Percentiles rank a stretch among this genome's conserved stretches.
These are phyloP conservation scores for Hippasteria phrygiana DNA, from an alignment of 53 echinoderm and acorn worm genomes.

Conservation along the genomic window DNA sequence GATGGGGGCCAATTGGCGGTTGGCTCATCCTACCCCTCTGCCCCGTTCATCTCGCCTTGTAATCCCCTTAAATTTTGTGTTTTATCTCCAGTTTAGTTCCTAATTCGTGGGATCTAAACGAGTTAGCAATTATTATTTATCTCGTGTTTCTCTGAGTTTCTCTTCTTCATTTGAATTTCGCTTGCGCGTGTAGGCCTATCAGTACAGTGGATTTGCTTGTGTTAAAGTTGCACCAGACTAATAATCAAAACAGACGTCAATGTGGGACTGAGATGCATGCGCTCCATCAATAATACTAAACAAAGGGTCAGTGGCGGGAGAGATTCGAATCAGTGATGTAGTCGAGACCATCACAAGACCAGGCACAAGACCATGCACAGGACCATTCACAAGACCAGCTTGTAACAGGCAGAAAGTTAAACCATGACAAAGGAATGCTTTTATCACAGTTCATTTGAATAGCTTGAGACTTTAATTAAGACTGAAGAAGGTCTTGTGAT, in stretches of 20 bases:
- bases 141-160: neutral
- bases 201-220: no score
- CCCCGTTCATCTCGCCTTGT: neutral
- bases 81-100: neutral
- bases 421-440: no score
- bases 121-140: conserved; percentile 31
- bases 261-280: conserved; percentile 14
- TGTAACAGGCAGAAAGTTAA: no score
- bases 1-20: no score
- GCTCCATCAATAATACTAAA: neutral
- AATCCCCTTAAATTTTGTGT: neutral
- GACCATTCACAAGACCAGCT: no score
- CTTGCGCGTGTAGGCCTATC: no score
- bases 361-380: no score
- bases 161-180: neutral
- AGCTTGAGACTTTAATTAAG: no score
- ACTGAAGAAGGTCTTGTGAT: no score
- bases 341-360: no score
- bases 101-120: conserved; percentile 52
- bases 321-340: neutral
- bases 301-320: neutral
- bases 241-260: conserved; percentile 28
- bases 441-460: no score
- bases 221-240: neutral
- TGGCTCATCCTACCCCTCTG: conserved; percentile 17